Evolutionary conservation across 2,888 invertebrate species (phyloP).

Genomic region (Microplitis deprimator): DNA sequence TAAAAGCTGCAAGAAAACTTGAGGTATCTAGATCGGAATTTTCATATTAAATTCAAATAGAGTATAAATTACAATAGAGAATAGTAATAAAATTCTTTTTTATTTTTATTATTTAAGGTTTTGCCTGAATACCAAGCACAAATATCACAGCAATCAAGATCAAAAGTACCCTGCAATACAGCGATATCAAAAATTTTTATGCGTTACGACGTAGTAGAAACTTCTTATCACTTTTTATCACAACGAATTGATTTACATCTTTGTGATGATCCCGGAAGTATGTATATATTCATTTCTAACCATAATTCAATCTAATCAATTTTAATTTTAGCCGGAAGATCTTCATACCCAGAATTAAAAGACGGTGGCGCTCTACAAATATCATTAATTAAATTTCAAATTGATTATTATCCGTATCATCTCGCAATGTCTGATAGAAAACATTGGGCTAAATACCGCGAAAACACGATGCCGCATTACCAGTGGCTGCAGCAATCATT

Average conservation of each 20-base stretch:
- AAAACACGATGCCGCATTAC: slow-evolving; percentile 84
- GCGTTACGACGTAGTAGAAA: slow-evolving; percentile 94
- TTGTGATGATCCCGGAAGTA: slow-evolving; percentile 94
- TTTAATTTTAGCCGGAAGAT: slow-evolving; percentile 80
- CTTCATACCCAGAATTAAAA: slow-evolving; percentile 85
- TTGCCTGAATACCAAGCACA: slow-evolving; percentile 84
- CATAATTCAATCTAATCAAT: slow-evolving; percentile 14
- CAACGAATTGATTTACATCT: slow-evolving; percentile 96
- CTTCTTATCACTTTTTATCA: slow-evolving; percentile 95
- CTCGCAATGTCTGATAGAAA: slow-evolving; percentile 89
- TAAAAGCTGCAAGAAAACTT: slow-evolving; percentile 88
- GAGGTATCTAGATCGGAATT: slow-evolving; percentile 73
- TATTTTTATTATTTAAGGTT: slow-evolving; percentile 69
- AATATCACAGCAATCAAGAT: slow-evolving; percentile 75
- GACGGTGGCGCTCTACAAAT: slow-evolving; percentile 96
- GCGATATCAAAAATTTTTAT: slow-evolving; percentile 80
- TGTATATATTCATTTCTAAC: slow-evolving; percentile 61
- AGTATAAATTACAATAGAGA: too few species aligned
- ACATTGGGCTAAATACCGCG: slow-evolving; percentile 89
- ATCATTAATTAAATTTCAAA: slow-evolving; percentile 86
- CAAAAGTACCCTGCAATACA: slow-evolving; percentile 68
- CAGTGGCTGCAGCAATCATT: slow-evolving; percentile 92
- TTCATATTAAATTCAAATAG: slow-evolving; percentile 5
- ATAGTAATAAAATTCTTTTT: slow-evolving; percentile 1
- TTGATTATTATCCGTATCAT: slow-evolving; percentile 98